Conservation (phyloP, 2,113 vertebrate species). For the Microtus oregoni region DNA sequence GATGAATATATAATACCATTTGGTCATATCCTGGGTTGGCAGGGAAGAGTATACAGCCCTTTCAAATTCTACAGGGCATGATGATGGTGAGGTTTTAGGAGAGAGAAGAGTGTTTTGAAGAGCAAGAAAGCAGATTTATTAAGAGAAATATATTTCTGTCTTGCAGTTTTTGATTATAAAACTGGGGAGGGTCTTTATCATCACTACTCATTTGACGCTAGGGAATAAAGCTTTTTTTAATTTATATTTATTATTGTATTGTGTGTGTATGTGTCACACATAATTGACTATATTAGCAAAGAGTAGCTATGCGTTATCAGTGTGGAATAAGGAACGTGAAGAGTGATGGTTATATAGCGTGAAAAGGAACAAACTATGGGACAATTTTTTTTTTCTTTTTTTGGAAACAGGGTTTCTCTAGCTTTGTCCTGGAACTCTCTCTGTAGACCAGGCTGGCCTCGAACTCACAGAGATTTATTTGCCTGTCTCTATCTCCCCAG, state of each 20-base stretch:
- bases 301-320: neutral
- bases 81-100: neutral
- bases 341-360: neutral
- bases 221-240: neutral
- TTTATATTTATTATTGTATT: neutral
- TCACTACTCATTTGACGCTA: neutral
- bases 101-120: neutral
- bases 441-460: too few species aligned
- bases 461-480: too few species aligned
- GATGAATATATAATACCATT: neutral
- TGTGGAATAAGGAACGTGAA: neutral
- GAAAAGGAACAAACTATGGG: neutral
- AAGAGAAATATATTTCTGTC: neutral
- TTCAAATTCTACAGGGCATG: neutral
- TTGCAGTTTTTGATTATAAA: neutral
- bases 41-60: neutral
- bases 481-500: too few species aligned
- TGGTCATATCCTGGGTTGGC: neutral
- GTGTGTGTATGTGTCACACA: neutral
- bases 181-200: neutral
- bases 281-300: conserved; percentile 36
- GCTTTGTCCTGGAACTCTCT: too few species aligned
- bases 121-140: neutral
- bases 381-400: neutral
- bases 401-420: too few species aligned